Evolutionary conservation across 2,113 vertebrate species (phyloP), one percentile per base, ranked within the genome.

Genomic region (Plecturocebus donacophilus): DNA sequence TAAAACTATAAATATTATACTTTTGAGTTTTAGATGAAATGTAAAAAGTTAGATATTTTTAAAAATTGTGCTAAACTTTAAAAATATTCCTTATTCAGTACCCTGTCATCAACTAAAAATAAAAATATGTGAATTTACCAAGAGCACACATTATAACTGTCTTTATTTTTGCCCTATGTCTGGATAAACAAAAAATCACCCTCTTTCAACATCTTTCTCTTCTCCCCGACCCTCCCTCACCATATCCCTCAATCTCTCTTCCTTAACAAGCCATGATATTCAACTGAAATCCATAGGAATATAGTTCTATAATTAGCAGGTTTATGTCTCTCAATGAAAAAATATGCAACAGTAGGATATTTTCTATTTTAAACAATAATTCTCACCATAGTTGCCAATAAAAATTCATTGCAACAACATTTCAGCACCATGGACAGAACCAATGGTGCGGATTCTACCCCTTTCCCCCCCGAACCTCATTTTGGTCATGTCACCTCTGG

Each of bases 401-500:
- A n/a, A 56, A 92, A 58, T 23, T 35, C 16, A 13, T 45, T 10
- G 13, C 32, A 40, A 1, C 30, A 35, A 9, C 10, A 19, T 87
- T 97, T 95, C 91, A 97, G 91, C 49, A 97, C 93, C 88, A 45
- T 0, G 61, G 95, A 96, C 5, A 97, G 91, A 38, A 23, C 83
- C 52, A 23, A 3, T 0, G 0, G 17, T 5, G 27, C 17, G 4
- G 4, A 8, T 47, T 76, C 23, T 38, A 32, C 35, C 45, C 21
- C 19, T 0, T 1, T 40, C 45, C 17, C 38, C 80, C 87, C 10
- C 21, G 5, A 35, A 71, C 83, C 56, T 73, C 82, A 4, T 56
- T 90, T 93, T 42, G 49, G 14, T 38, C 25, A 9, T 5, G 20
- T 38, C 45, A 49, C 49, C 42, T 56, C 35, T 87, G 38, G 14